These are phyloP conservation scores for Sebastes melanostomus DNA, from an alignment of 2,797 vertebrate species.

Conservation along the genomic window DNA sequence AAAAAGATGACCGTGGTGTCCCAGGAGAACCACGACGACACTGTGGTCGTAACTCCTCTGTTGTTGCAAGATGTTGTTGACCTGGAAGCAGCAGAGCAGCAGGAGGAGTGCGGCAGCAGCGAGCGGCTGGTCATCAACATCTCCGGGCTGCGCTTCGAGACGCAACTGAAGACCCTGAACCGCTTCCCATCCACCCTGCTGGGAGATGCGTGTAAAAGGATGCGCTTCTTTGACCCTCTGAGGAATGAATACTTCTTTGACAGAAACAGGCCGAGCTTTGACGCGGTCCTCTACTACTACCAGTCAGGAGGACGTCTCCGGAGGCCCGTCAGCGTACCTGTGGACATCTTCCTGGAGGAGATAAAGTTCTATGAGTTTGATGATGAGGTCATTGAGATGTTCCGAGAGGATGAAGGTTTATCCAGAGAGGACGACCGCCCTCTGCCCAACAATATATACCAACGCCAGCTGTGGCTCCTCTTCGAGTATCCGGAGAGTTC, in stretches of 20 bases:
- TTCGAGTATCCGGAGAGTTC: constrained; percentile 97
- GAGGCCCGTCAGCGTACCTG: constrained; percentile 90
- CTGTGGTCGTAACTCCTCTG: constrained; percentile 66
- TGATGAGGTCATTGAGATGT: constrained; percentile 85
- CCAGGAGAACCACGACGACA: constrained; percentile 83
- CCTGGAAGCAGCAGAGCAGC: constrained; percentile 77
- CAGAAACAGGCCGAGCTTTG: constrained; percentile 93
- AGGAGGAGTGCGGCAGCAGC: constrained; percentile 86
- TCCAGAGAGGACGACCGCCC: constrained; percentile 88
- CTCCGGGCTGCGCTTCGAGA: constrained; percentile 94
- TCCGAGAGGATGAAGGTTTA: constrained; percentile 91
- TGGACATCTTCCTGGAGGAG: constrained; percentile 94
- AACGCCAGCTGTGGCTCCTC: constrained; percentile 93
- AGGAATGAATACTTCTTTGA: constrained; percentile 96
- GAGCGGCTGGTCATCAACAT: constrained; percentile 94
- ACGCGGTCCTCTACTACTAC: constrained; percentile 94
- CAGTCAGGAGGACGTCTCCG: constrained; percentile 92
- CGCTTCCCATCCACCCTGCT: constrained; percentile 91
- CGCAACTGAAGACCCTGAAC: constrained; percentile 90
- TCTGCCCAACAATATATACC: constrained; percentile 86
- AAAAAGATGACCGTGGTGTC: constrained; percentile 83
- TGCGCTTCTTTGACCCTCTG: constrained; percentile 91
- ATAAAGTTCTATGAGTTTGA: constrained; percentile 93
- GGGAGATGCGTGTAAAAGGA: constrained; percentile 90
- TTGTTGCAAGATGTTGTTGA: constrained; percentile 76